Evolutionary conservation across 2,797 vertebrate species (phyloP).

Genomic region (Hozukius guyotensis): DNA sequence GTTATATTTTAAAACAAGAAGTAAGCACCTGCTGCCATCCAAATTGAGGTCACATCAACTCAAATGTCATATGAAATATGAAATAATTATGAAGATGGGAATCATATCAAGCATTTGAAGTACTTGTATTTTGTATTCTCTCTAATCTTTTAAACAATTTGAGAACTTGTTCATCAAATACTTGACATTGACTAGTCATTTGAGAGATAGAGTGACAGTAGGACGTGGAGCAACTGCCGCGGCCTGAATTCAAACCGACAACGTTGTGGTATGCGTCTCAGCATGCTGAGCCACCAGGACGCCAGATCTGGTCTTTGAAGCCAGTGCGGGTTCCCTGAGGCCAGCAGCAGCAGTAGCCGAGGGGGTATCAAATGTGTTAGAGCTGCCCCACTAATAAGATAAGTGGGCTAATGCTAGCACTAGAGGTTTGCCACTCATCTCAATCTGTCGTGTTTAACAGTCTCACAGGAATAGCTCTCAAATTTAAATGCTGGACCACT

Average conservation of each 20-base stretch:
- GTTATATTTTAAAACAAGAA: constrained; percentile 9
- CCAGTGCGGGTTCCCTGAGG: constrained; percentile 69
- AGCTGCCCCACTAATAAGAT: constrained; percentile 82
- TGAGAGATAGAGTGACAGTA: constrained; percentile 44
- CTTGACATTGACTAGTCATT: constrained; percentile 38
- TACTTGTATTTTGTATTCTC: neutral
- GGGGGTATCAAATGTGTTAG: constrained; percentile 73
- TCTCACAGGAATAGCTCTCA: constrained; percentile 81
- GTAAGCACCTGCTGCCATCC: neutral
- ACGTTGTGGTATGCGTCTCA: constrained; percentile 63
- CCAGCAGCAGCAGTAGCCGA: constrained; percentile 63
- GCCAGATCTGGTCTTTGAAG: constrained; percentile 78
- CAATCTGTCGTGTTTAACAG: constrained; percentile 86
- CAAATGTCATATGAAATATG: neutral
- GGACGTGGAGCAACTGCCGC: constrained; percentile 60
- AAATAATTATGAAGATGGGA: neutral
- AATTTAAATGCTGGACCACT: constrained; percentile 76
- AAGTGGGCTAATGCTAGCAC: constrained; percentile 82
- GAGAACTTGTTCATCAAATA: constrained; percentile 43
- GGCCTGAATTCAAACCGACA: constrained; percentile 65
- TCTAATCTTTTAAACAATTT: neutral
- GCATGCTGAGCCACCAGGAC: constrained; percentile 73
- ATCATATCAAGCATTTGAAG: constrained; percentile 2
- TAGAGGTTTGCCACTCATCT: constrained; percentile 81
- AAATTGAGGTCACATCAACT: constrained; percentile 4